Conservation (phyloP, 2,113 vertebrate genomes). For the Ceyx margarethae region DNA sequence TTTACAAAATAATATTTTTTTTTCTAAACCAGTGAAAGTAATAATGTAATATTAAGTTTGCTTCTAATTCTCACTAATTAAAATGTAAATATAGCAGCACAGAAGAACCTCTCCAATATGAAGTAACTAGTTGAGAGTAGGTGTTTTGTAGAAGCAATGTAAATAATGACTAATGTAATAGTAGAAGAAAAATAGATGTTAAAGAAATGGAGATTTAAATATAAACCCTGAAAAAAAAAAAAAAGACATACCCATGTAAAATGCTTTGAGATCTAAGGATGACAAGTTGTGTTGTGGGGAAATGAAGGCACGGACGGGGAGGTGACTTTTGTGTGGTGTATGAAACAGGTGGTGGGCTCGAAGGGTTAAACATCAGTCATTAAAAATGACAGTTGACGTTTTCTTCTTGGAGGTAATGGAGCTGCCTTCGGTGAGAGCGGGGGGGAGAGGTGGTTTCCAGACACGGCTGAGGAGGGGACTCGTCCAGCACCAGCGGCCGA, state of each 20-base stretch:
- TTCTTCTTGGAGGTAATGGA: background rate
- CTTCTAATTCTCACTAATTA: background rate
- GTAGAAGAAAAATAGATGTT: background rate
- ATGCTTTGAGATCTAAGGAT: background rate
- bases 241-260: background rate
- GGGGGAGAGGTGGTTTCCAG: background rate
- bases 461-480: background rate
- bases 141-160: background rate
- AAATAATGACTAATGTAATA: background rate
- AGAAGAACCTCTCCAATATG: background rate
- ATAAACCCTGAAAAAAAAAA: background rate
- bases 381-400: background rate
- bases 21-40: background rate
- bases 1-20: background rate
- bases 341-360: background rate
- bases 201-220: background rate
- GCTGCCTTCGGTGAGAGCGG: fast-evolving
- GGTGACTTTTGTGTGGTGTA: background rate
- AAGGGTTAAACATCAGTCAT: background rate
- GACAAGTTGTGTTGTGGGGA: background rate
- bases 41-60: background rate
- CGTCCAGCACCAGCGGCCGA: fast-evolving
- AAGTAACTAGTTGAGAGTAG: background rate
- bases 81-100: background rate
- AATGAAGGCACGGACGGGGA: background rate